Evolutionary conservation across 1,140 invertebrate genomes (phyloP), one percentile per base, ranked within the genome.

Genomic region (Caenorhabditis remanei): DNA sequence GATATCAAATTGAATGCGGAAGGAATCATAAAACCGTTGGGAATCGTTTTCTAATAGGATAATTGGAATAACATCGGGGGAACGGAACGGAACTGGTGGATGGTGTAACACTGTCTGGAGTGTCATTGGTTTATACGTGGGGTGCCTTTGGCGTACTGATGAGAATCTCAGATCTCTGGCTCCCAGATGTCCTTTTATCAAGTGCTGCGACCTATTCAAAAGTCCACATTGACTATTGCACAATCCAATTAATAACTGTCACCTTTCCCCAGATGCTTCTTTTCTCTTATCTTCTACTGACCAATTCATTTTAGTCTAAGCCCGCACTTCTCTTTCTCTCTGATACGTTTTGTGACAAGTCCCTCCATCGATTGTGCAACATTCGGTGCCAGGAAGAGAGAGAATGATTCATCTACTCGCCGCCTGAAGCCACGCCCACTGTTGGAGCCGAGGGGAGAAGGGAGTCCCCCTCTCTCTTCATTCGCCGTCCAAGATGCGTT

Each of bases 401-500:
- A 8, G 9, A n/a, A 71, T 71, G 65, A 71, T 71, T 71, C 65
- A 71, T n/a, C 24, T 71, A 14, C 24, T 63, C 61, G 24, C 14
- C 61, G 24, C 21, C 56, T n/a, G 16, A 19, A 32, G 61, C 65
- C 41, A 43, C 65, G 65, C 65, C 65, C 65, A 2, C 41, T 46
- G n/a, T 32, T 65, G 14, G 13, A 8, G 13, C 24, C 65, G 43
- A 14, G 7, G 24, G 7, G 7, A 24, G 9, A 11, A 32, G 61
- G 21, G 11, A 21, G 13, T 53, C 16, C 14, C 16, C 14, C 55
- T 58, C 61, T 63, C 71, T 53, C 46, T 50, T 50, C 71, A 79
- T 53, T 79, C 71, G 71, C 14, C 43, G 71, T 79, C 46, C 71
- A 50, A 79, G 71, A 79, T 79, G 71, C 71, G 71, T 79, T 79